phyloP scores from a whole-genome alignment of 2,113 vertebrate species.

The Struthio camelus region DNA sequence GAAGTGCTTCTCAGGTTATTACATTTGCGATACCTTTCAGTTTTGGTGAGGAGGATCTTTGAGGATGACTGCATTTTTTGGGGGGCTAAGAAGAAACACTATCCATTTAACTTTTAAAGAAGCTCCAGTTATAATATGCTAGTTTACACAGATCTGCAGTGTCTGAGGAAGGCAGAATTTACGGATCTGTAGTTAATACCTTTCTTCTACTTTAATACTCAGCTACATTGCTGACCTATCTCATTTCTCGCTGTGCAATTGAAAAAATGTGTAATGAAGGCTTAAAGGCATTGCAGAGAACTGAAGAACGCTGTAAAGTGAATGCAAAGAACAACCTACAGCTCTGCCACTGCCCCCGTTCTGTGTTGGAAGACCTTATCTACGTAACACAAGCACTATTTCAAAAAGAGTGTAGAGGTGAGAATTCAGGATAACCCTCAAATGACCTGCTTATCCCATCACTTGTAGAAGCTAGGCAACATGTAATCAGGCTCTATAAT shows the following conservation, averaged over 20 bases:
- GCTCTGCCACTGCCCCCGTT: neutral
- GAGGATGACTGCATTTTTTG: too few relatives aligned
- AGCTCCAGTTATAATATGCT: neutral
- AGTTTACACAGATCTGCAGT: rapidly evolving
- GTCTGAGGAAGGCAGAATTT: neutral
- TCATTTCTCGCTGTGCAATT: neutral
- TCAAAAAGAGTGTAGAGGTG: neutral
- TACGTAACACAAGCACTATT: neutral
- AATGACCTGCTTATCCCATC: neutral
- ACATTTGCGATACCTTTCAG: neutral
- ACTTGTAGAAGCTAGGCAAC: neutral
- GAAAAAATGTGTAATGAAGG: neutral
- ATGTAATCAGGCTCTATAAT: neutral
- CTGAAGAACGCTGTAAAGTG: neutral
- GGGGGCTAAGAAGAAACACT: neutral
- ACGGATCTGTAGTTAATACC: neutral
- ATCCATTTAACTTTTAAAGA: neutral
- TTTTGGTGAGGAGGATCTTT: neutral
- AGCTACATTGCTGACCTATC: neutral
- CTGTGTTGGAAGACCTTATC: neutral
- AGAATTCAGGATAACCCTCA: neutral
- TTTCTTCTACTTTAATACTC: neutral
- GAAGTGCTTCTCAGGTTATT: neutral
- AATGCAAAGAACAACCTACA: neutral
- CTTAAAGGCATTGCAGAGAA: neutral